These are phyloP conservation scores for Tachyglossus aculeatus DNA, from an alignment of 2,797 vertebrate genomes.

Conservation along the genomic window DNA sequence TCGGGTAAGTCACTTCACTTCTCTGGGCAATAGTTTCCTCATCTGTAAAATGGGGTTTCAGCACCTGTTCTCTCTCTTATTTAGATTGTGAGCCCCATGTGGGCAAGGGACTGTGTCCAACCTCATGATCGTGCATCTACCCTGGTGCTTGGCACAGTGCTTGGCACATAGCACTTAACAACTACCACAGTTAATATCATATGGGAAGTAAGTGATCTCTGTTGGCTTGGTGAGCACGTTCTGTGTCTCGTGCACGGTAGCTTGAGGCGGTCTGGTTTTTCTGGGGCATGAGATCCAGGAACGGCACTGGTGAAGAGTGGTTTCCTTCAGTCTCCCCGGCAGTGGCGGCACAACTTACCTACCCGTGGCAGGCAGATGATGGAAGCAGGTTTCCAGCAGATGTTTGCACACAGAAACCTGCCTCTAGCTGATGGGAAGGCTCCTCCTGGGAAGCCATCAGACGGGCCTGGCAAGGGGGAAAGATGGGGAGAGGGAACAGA, in stretches of 20 bases:
- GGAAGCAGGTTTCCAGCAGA: background rate
- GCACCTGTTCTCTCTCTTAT: no score
- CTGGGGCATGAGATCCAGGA: background rate
- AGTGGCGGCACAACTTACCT: background rate
- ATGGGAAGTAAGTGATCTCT: background rate
- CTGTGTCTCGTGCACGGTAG: background rate
- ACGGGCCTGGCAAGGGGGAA: background rate
- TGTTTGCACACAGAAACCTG: background rate
- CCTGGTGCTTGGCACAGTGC: no score
- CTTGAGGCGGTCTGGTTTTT: background rate
- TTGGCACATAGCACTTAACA: no score
- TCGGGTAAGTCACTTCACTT: no score
- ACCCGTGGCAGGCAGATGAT: background rate
- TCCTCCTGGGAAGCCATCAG: background rate
- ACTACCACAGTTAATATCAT: background rate
- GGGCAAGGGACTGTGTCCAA: no score
- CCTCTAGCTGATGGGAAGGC: background rate
- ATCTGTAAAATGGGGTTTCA: no score
- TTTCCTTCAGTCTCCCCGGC: background rate
- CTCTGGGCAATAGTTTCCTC: no score
- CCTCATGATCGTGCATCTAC: no score
- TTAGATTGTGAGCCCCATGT: no score
- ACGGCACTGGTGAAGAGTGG: background rate
- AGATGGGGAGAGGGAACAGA: background rate
- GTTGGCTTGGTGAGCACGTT: background rate